A percentile compares a stretch with the other conserved stretches of the same genome.
phyloP scores from a whole-genome alignment of 1,140 invertebrate genomes.

The Apis cerana region DNA sequence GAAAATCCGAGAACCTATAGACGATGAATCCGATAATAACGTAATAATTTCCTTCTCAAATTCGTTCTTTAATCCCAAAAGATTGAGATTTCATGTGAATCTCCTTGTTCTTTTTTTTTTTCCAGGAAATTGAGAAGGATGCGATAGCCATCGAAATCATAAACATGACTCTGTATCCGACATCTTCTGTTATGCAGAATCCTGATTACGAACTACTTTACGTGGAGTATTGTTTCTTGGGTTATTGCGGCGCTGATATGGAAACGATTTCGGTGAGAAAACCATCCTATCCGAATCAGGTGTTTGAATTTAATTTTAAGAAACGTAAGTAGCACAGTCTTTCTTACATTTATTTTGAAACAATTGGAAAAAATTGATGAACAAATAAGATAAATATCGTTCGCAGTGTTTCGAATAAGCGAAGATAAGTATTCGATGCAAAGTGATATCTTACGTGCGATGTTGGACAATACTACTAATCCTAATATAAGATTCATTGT shows the following conservation, averaged over 20 bases:
- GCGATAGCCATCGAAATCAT: slow-evolving; percentile 62
- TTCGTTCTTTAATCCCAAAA: not conserved
- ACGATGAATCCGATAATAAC: no score
- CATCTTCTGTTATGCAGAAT: slow-evolving; percentile 43
- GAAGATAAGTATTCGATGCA: slow-evolving; percentile 58
- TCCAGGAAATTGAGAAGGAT: slow-evolving; percentile 18
- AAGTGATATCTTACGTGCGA: slow-evolving; percentile 62
- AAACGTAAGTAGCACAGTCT: slow-evolving; percentile 50
- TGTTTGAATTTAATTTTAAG: slow-evolving; percentile 65
- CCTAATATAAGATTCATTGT: slow-evolving; percentile 72
- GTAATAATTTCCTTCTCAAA: no score
- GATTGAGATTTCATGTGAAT: not conserved
- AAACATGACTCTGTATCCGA: slow-evolving; percentile 62
- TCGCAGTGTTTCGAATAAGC: slow-evolving; percentile 70
- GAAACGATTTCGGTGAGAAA: slow-evolving; percentile 64
- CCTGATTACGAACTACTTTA: slow-evolving; percentile 59
- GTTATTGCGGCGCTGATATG: slow-evolving; percentile 64
- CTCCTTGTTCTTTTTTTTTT: not conserved
- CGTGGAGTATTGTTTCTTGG: slow-evolving; percentile 69
- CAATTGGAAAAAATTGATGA: no score
- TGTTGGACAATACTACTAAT: slow-evolving; percentile 64
- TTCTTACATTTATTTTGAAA: no score
- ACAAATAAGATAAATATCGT: not conserved
- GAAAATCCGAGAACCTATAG: no score
- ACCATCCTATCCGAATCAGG: slow-evolving; percentile 36